Base-by-base conservation (phyloP, 2,113 vertebrate genomes). In the Elaphurus davidianus region DNA sequence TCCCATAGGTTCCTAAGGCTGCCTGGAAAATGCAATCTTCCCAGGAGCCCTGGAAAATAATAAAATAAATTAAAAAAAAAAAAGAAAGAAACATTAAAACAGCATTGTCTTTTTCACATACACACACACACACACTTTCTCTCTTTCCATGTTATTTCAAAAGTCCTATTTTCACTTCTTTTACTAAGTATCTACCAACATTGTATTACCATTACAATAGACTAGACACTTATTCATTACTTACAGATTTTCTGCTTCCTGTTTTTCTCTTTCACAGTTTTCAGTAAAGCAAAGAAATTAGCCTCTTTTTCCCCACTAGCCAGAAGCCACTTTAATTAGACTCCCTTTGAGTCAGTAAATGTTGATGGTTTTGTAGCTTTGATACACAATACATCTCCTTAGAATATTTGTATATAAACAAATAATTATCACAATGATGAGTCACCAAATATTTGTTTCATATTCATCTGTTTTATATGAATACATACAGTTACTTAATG, bases 1-100 rank as follows among this genome's bases (percentile, higher is more conserved):
- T 1, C 5, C 17, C 17, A 28, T n/a, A 0, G 0, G 21, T 52
- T 28, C 30, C 25, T 5, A 33, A 4, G 7, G 15, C 1, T 2
- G 10, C 11, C 40, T 45, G 28, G 13, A 78, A 21, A 85, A 84
- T 23, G 1, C 28, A 16, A 52, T 16, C 1, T n/a, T 86, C n/a
- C 17, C 6, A 19, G 14, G 10, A 85, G 2, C 23, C 3, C 30
- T 81, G 11, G 14, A 36, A 74, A 50, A 15, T 14, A 59, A 59
- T 85, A 83, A n/a, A 55, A 55, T 30, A 12, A 36, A 60, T 71
- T 0, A 9, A 6, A 78, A 50, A 86, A 15, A 0, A 17, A 23
- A 0, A 5, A 71, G 40, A 40, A 40, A 40, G 40, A 90, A 12
- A 0, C 25, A 74, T 21, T 45, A 36, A 59, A 79, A 64, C 5